These are phyloP conservation scores for Tipula unca DNA, from an alignment of 2,888 invertebrate species.

Conservation along the genomic window DNA sequence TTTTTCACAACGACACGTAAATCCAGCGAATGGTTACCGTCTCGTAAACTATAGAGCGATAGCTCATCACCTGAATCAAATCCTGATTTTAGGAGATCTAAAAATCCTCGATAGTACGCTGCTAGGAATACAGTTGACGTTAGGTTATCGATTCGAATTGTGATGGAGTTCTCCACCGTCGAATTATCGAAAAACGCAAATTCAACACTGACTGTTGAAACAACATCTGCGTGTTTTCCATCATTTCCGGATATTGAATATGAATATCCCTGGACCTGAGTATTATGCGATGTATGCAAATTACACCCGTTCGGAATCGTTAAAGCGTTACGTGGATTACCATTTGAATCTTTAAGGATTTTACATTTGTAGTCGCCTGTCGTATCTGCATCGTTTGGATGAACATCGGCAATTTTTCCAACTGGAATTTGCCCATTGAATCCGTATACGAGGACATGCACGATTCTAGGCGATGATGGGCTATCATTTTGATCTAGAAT, in stretches of 20 bases:
- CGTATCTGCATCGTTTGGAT: constrained; percentile 86
- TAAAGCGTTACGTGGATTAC: constrained; percentile 47
- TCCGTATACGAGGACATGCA: constrained; percentile 68
- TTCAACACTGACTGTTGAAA: constrained; percentile 77
- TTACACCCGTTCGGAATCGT: constrained; percentile 71
- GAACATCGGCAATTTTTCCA: constrained; percentile 84
- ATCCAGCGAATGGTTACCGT: constrained; percentile 51
- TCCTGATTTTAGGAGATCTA: constrained; percentile 60
- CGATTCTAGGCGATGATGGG: constrained; percentile 74
- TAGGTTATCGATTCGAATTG: constrained; percentile 64
- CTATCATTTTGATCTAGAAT: constrained; percentile 86
- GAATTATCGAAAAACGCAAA: constrained; percentile 70
- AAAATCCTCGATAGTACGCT: constrained; percentile 62
- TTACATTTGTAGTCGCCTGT: constrained; percentile 83
- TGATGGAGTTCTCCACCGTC: constrained; percentile 76
- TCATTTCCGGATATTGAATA: constrained; percentile 82
- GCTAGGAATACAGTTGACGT: constrained; percentile 68
- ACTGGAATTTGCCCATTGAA: constrained; percentile 66
- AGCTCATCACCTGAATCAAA: constrained; percentile 56
- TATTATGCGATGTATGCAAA: constrained; percentile 63
- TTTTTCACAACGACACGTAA: constrained; percentile 58
- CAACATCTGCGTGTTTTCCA: constrained; percentile 76
- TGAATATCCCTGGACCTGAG: constrained; percentile 63
- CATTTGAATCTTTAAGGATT: constrained; percentile 55
- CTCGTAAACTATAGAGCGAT: constrained; percentile 65